phyloP scores from a whole-genome alignment of 2,888 invertebrate genomes.

The Nemurella pictetii region DNA sequence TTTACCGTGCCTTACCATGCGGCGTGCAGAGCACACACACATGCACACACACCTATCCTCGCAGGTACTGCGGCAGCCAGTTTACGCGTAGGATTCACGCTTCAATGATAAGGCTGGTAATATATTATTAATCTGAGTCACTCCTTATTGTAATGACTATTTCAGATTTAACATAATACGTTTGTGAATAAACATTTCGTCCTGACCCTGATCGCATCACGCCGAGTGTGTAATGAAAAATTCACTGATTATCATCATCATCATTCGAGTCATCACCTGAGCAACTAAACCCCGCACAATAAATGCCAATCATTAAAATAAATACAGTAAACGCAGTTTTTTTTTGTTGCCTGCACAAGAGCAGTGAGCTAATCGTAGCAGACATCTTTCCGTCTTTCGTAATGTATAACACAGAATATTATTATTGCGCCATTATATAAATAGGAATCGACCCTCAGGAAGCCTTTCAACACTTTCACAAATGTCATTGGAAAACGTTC shows the following conservation, averaged over 20 bases:
- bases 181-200: conserved; percentile 10
- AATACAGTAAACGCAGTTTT: neutral
- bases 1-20: too few species aligned
- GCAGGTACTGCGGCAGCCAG: too few species aligned
- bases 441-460: neutral
- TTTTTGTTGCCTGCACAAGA: neutral
- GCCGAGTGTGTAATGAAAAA: neutral
- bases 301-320: neutral
- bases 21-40: too few species aligned
- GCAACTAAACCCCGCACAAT: neutral
- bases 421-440: neutral
- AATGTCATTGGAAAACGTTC: conserved; percentile 10
- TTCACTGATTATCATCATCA: neutral
- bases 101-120: neutral
- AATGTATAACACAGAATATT: neutral
- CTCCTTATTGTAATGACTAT: conserved; percentile 13
- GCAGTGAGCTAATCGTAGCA: neutral
- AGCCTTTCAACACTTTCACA: conserved; percentile 5
- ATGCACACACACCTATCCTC: too few species aligned
- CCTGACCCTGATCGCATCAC: neutral
- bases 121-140: neutral
- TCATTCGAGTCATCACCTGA: neutral
- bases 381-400: neutral
- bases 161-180: conserved; percentile 1
- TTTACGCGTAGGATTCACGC: neutral